Percentiles rank a stretch among this genome's conserved stretches.
Evolutionary conservation across 2,797 vertebrate species (phyloP).

Genomic region (Taenioides sp.): DNA sequence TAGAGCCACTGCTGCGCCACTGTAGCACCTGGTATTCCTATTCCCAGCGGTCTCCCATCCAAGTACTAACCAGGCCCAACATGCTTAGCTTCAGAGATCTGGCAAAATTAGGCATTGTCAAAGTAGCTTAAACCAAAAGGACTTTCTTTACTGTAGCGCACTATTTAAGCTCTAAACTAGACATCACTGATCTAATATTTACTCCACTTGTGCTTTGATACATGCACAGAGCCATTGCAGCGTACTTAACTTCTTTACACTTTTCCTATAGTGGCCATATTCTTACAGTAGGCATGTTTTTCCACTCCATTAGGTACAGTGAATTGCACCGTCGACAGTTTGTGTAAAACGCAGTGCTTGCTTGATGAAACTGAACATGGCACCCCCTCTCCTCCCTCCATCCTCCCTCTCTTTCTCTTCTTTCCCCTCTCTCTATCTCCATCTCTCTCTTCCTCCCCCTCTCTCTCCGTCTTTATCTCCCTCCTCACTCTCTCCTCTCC

Average conservation of each 20-base stretch:
- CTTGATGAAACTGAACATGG: slow-evolving; percentile 61
- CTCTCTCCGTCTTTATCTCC: too few species aligned
- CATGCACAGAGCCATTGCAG: not conserved
- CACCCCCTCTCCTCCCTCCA: slow-evolving; percentile 32
- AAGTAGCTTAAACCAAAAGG: not conserved
- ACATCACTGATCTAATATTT: not conserved
- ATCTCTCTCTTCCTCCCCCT: too few species aligned
- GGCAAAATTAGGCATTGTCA: too few species aligned
- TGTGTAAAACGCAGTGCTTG: slow-evolving; percentile 32
- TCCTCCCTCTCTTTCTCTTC: not conserved
- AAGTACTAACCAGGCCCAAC: too few species aligned
- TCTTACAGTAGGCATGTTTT: slow-evolving; percentile 12
- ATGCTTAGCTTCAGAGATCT: too few species aligned
- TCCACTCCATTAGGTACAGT: slow-evolving; percentile 21
- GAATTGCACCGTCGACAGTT: slow-evolving; percentile 18
- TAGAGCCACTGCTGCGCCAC: too few species aligned
- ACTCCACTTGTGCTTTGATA: not conserved
- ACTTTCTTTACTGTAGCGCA: not conserved
- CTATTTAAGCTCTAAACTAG: not conserved
- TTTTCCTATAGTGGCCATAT: slow-evolving; percentile 29
- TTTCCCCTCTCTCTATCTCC: slow-evolving; percentile 12
- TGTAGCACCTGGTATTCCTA: too few species aligned
- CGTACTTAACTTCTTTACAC: not conserved
- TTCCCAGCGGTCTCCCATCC: too few species aligned
- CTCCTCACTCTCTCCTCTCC: not conserved